phyloP scores from a whole-genome alignment of 2,797 vertebrate species.

The Benthosema pterotum region DNA sequence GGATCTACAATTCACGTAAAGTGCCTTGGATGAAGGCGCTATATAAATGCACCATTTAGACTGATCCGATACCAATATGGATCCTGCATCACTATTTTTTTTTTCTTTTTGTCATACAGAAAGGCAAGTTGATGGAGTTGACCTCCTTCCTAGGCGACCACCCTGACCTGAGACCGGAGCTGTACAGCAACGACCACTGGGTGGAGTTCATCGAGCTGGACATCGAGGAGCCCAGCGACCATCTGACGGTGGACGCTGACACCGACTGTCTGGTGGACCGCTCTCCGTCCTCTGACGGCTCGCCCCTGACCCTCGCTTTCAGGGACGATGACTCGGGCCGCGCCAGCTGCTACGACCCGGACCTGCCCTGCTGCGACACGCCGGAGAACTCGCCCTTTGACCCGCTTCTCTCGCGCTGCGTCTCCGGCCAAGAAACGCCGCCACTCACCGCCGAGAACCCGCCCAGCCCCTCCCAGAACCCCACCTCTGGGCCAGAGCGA shows the following conservation, averaged over 20 bases:
- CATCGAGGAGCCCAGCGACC: conserved; percentile 85
- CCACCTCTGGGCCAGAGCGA: conserved; percentile 57
- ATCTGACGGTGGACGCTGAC: conserved; percentile 80
- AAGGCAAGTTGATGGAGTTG: conserved; percentile 91
- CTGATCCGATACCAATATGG: no score
- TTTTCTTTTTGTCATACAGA: conserved; percentile 70
- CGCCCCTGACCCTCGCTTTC: conserved; percentile 73
- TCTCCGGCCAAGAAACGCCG: not conserved
- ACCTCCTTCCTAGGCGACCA: conserved; percentile 88
- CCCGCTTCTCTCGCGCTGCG: conserved; percentile 30
- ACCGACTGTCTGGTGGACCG: conserved; percentile 83
- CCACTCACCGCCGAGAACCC: conserved; percentile 3
- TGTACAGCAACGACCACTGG: conserved; percentile 90
- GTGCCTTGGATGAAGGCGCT: no score
- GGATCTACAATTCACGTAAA: no score
- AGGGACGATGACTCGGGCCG: conserved; percentile 93
- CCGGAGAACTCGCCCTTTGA: conserved; percentile 63
- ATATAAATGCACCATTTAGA: no score
- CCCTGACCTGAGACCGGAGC: conserved; percentile 82
- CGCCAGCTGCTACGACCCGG: conserved; percentile 93
- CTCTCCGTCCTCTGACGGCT: conserved; percentile 69
- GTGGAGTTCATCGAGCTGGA: conserved; percentile 96
- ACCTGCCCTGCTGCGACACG: conserved; percentile 83
- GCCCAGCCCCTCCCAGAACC: conserved; percentile 3
- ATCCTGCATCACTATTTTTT: not conserved